Evolutionary conservation across 1,140 invertebrate species (phyloP), one percentile per base, ranked within the genome.

Genomic region (Mercenaria mercenaria): DNA sequence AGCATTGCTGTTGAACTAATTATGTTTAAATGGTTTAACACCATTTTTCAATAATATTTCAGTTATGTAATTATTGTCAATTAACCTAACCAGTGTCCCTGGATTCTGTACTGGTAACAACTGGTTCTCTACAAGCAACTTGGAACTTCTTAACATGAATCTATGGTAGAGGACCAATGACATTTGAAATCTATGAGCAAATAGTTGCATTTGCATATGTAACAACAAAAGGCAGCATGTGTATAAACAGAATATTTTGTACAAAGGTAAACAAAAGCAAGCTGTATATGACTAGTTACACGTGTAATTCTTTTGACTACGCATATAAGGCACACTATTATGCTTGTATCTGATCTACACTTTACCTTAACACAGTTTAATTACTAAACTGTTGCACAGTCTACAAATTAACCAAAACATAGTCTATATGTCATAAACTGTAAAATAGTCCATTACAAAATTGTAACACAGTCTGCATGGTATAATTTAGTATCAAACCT

Each of bases 241-340:
- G 67, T 41, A 72, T 39, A 41, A 39, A 72, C 67, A 72, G 29
- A 15, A 67, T 59, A 56, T 15, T 64, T 64, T 64, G 20, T 64
- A 64, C 26, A 64, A 20, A 64, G 52, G 4, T 39, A 41, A 47
- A 47, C 43, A 47, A 47, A 72, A 72, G 67, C 67, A 72, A 72
- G 67, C 67, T 20, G 34, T 39, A 72, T 72, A 72, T 72, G 67
- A 72, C 67, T 72, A 72, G 67, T 72, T 72, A 72, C 18, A 29
- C 29, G 34, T 72, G 67, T 41, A 72, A 72, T 72, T 72, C 18
- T 20, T n/a, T 59, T 41, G 37, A 39, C 37, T 39, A 72, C 37
- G 11, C 11, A 32, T 29, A 29, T 39, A 72, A 72, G 67, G 67
- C 67, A 72, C 67, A 23, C 67, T 72, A 72, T 72, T 72, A 72